Conservation (phyloP, 2,888 invertebrate species). For the Mimas tiliae region DNA sequence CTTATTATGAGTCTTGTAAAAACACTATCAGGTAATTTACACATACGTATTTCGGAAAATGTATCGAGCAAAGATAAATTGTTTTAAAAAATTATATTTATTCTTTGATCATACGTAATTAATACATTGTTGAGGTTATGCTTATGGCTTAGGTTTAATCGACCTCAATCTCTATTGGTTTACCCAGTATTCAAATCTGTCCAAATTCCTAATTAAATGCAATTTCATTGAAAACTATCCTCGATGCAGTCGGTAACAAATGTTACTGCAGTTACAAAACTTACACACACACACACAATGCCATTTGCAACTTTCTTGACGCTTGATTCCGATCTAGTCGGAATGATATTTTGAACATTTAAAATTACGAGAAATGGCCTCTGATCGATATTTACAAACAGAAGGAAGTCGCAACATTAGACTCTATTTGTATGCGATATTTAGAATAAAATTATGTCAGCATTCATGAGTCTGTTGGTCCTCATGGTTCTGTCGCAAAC, state of each 20-base stretch:
- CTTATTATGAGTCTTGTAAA: conserved; percentile 34
- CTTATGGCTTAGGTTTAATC: too few species aligned
- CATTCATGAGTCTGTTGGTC: conserved; percentile 72
- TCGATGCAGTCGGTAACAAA: too few species aligned
- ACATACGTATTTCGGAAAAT: neutral
- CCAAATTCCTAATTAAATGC: neutral
- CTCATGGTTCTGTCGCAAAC: conserved; percentile 69
- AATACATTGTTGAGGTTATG: too few species aligned
- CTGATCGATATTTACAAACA: conserved; percentile 11
- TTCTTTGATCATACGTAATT: too few species aligned
- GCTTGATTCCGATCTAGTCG: too few species aligned
- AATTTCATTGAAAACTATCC: neutral
- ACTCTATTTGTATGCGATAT: conserved; percentile 77
- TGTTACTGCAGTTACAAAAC: neutral
- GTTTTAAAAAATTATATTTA: too few species aligned
- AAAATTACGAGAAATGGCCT: too few species aligned
- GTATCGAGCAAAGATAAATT: neutral
- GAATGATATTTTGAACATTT: too few species aligned
- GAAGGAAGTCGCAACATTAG: conserved; percentile 39
- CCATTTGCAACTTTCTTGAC: too few species aligned
- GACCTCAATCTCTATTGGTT: too few species aligned
- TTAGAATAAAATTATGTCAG: conserved; percentile 74
- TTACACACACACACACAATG: too few species aligned
- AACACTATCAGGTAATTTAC: conserved; percentile 28
- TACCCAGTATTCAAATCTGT: too few species aligned